Base-by-base conservation (phyloP, 1,140 invertebrate species). In the Philopotamus ludificatus region DNA sequence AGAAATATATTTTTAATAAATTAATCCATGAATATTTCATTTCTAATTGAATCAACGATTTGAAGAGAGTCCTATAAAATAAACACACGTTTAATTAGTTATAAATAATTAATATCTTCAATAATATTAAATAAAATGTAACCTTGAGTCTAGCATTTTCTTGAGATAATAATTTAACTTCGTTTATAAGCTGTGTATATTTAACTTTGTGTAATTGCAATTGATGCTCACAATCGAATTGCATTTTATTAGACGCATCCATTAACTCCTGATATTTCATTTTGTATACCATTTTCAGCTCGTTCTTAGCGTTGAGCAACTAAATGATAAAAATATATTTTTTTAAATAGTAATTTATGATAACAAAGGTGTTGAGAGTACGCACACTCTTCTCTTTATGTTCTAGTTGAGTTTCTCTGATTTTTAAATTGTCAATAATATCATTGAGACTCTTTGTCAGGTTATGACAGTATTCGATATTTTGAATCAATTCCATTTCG, bases 251-350 rank as follows among this genome's bases (percentile, higher is more conserved):
- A 16, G 72, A 71, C 2, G 73, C 70, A 25, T 76, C 71, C 61
- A 73, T 72, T 2, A 81, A 51, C 15, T 81, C 75, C 22, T 72
- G 69, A 22, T 80, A 58, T 69, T 79, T 81, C 10, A 54, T 58
- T 58, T 77, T 75, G 51, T 79, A 81, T 47, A 71, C 65, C 62
- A 75, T 73, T 54, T 81, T 73, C 21, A 81, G 64, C 4, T 82
- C 77, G 57, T 80, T 76, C 53, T 49, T 63, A 9, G 60, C 60
- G 20, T 12, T 23, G 18, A 26, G 34, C 26, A 67, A 45, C 65
- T 67, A 22, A 9, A 22, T 21, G 18, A 21, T 12, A 23, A 34
- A 62, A 67, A 7, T 41, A 60, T 53, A 42, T 42, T 39, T n/a
- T 8, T 20, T 57, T 57, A 53, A n/a, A 34, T 7, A 34, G 12